These are phyloP conservation scores for Alethe castanea DNA, from an alignment of 2,113 vertebrate species.

Conservation along the genomic window DNA sequence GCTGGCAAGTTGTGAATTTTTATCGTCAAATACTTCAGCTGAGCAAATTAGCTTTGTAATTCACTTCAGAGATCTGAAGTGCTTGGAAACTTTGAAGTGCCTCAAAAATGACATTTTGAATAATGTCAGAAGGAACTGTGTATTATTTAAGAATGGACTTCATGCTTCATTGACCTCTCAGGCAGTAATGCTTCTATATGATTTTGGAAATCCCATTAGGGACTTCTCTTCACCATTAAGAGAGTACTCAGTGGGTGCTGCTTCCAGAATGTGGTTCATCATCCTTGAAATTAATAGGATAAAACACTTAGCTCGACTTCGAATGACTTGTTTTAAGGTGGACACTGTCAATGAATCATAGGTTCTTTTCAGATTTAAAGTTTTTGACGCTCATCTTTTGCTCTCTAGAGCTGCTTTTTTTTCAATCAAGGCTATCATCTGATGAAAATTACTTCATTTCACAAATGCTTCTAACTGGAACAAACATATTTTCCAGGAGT, in stretches of 20 bases:
- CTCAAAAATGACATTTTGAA: conserved; percentile 25
- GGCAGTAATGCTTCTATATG: neutral
- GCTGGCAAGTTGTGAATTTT: neutral
- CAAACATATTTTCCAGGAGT: neutral
- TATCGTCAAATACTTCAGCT: neutral
- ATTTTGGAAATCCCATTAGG: conserved; percentile 24
- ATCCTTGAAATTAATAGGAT: conserved; percentile 5
- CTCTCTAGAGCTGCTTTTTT: neutral
- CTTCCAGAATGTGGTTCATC: neutral
- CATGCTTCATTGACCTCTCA: neutral
- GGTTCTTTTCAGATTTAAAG: neutral
- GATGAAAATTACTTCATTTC: neutral
- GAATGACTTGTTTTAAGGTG: neutral
- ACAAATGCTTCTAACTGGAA: neutral
- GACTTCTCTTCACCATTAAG: conserved; percentile 16
- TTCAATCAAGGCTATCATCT: neutral
- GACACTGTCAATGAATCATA: neutral
- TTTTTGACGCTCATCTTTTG: neutral
- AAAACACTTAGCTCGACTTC: neutral
- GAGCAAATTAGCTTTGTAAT: conserved; percentile 25
- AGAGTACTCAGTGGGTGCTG: neutral
- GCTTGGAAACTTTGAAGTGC: conserved; percentile 18
- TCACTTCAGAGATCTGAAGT: conserved; percentile 30
- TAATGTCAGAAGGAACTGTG: conserved; percentile 9
- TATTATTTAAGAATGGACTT: conserved; percentile 28